A percentile compares a stretch with the other conserved stretches of the same genome.
Conservation (phyloP, 1,140 invertebrate genomes). For the Lucilia cuprina region DNA sequence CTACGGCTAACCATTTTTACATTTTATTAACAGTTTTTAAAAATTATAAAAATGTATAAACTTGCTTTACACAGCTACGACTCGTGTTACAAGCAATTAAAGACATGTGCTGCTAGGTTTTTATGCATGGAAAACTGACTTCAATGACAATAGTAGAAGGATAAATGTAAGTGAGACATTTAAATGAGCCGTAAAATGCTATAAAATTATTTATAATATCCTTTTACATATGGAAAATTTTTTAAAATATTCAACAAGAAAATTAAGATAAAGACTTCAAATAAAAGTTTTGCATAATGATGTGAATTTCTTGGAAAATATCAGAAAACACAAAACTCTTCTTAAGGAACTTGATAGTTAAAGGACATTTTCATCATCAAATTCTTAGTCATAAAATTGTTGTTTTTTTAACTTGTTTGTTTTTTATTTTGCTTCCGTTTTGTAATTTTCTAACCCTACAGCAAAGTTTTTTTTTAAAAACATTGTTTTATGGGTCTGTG, state of each 20-base stretch:
- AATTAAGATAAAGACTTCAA: not conserved
- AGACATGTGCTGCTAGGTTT: not conserved
- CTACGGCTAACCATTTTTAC: not conserved
- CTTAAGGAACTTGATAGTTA: not conserved
- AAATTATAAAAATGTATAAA: not conserved
- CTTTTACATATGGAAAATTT: not conserved
- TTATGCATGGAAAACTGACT: not conserved
- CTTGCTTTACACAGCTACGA: not conserved
- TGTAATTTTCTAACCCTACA: not conserved
- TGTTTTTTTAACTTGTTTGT: not conserved
- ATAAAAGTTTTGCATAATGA: not conserved
- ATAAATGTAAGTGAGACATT: not conserved
- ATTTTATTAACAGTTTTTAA: not conserved
- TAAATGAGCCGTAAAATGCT: slow-evolving; percentile 4
- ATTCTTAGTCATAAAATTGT: not conserved
- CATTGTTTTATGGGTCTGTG: not conserved
- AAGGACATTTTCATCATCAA: not conserved
- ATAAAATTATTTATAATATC: not conserved
- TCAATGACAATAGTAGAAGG: not conserved
- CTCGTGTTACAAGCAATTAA: slow-evolving; percentile 14
- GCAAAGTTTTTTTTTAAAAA: not conserved
- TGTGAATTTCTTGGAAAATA: not conserved
- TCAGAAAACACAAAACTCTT: not conserved
- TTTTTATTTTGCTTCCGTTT: not conserved
- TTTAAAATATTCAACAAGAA: not conserved